A percentile compares a stretch with the other conserved stretches of the same genome.
Evolutionary conservation across 2,113 vertebrate species (phyloP).

Genomic region (Anhinga rufa): DNA sequence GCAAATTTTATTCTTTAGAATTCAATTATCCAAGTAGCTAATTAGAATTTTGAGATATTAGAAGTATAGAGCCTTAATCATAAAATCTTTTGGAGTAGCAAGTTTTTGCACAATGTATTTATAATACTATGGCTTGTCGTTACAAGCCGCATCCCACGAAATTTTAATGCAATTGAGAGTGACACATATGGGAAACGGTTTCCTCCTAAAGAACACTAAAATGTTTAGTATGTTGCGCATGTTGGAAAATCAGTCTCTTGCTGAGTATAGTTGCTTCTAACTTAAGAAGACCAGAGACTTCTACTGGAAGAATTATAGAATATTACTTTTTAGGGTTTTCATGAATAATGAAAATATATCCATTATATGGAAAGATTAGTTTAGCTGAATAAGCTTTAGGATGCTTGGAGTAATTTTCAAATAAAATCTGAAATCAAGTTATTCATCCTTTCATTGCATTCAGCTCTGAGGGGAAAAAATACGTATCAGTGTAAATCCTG

Average conservation of each 20-base stretch:
- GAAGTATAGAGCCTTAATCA: background rate
- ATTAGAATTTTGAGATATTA: conserved; percentile 28
- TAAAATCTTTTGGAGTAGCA: background rate
- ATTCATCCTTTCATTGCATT: background rate
- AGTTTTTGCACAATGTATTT: background rate
- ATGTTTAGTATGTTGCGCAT: background rate
- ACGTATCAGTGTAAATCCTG: background rate
- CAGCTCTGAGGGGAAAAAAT: background rate
- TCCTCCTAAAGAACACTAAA: background rate
- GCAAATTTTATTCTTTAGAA: conserved; percentile 51
- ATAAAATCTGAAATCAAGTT: background rate
- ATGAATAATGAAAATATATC: background rate
- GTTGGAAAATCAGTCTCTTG: background rate
- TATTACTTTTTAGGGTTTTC: background rate
- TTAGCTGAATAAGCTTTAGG: background rate
- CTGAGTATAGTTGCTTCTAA: background rate
- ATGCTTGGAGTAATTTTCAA: background rate
- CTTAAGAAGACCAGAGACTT: background rate
- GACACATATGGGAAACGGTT: background rate
- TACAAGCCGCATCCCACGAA: background rate
- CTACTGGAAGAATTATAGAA: background rate
- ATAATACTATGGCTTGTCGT: background rate
- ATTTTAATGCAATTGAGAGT: background rate
- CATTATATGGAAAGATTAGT: background rate
- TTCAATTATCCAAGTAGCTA: conserved; percentile 28